Evolutionary conservation across 2,888 invertebrate species (phyloP).

Genomic region (Empis stercorea): DNA sequence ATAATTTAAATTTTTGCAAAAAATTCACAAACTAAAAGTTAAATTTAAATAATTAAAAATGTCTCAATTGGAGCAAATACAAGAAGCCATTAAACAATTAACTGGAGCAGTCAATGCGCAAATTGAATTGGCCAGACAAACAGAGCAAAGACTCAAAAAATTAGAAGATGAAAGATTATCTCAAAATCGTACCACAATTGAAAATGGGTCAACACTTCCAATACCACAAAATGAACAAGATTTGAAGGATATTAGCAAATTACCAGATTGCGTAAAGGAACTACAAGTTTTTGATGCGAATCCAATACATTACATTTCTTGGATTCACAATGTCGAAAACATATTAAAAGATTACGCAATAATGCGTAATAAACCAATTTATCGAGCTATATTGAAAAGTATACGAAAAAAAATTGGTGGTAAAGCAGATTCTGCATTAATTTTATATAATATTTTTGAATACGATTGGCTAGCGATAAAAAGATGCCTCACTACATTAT

Average conservation of each 20-base stretch:
- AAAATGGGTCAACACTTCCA: too few relatives aligned
- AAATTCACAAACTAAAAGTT: too few relatives aligned
- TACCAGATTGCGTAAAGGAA: background rate
- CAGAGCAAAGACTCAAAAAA: background rate
- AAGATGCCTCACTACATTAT: conserved; percentile 4
- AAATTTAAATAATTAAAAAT: background rate
- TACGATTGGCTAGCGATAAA: conserved; percentile 2
- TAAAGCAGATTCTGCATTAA: background rate
- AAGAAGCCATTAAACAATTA: background rate
- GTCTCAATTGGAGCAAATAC: background rate
- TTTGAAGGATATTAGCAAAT: background rate
- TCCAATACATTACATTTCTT: background rate
- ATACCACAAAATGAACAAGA: background rate
- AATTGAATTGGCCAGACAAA: background rate
- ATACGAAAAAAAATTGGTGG: background rate
- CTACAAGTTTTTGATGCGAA: background rate
- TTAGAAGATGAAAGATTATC: background rate
- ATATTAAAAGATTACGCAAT: background rate
- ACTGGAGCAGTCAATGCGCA: background rate
- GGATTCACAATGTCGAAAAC: background rate
- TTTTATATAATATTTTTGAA: conserved; percentile 6
- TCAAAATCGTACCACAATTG: background rate
- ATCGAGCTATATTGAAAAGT: background rate
- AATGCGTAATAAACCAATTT: background rate
- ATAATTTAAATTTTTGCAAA: background rate